These are phyloP conservation scores for Drosophila eohydei DNA, from an alignment of 2,888 invertebrate species.

Conservation along the genomic window DNA sequence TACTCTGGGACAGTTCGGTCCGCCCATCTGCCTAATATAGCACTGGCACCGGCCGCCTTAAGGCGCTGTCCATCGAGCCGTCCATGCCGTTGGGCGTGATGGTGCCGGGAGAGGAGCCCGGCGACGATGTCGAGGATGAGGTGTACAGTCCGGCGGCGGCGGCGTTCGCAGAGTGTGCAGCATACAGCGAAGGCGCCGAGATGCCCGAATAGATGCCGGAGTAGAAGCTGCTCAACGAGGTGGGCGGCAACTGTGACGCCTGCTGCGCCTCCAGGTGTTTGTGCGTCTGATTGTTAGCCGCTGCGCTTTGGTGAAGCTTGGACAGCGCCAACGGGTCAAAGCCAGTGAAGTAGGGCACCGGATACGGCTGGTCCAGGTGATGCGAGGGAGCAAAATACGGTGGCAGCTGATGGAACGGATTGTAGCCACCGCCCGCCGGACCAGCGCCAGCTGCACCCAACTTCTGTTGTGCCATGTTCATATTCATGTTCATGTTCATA, in stretches of 20 bases:
- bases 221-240: conserved; percentile 84
- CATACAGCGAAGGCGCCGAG: conserved; percentile 84
- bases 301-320: conserved; percentile 84
- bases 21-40: conserved; percentile 76
- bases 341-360: conserved; percentile 85
- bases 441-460: conserved; percentile 66
- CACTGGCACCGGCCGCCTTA: conserved; percentile 85
- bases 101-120: conserved; percentile 85
- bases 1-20: conserved; percentile 61
- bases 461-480: conserved; percentile 79
- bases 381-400: conserved; percentile 91
- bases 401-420: conserved; percentile 89
- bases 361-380: conserved; percentile 87
- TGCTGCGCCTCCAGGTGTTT: conserved; percentile 83
- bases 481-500: conserved; percentile 52
- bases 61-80: conserved; percentile 82
- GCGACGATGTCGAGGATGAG: conserved; percentile 84
- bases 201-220: conserved; percentile 85
- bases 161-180: conserved; percentile 84
- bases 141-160: conserved; percentile 84
- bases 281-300: conserved; percentile 81
- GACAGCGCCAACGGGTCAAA: conserved; percentile 84
- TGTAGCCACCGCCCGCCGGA: conserved; percentile 86
- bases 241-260: conserved; percentile 83
- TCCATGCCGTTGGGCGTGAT: conserved; percentile 84